Evolutionary conservation across 2,888 invertebrate genomes (phyloP), one percentile per base, ranked within the genome.

Genomic region (Crematogaster levior): DNA sequence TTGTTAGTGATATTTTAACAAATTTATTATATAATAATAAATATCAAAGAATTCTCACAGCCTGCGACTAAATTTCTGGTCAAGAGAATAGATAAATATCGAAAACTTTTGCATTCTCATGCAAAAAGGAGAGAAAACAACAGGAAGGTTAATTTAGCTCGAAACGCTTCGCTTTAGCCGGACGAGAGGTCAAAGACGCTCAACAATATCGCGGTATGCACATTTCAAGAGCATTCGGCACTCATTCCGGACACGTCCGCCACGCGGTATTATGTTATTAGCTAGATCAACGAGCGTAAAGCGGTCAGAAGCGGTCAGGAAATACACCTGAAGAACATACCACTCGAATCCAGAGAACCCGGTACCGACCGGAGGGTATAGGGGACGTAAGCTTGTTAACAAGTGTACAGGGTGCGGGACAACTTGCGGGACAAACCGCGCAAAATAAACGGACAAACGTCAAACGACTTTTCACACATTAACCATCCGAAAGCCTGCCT

Each of bases 221-320:
- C 86, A 91, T 91, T 92, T 85, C 88, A 75, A 75, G 77, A 85
- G 86, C 83, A 86, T 83, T 82, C 80, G 85, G 81, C 88, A 75
- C 86, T 81, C 83, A 87, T 84, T 84, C 83, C 77, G 88, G 84
- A 88, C 90, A 90, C 87, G 90, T 90, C 84, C 87, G 87, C 86
- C 82, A 53, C 88, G 86, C 43, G 43, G 63, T 86, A 90, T 91
- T 92, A 92, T 90, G 88, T 89, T 89, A 91, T 92, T 92, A 91
- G 90, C 88, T 89, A 83, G 91, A 86, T 90, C 88, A 92, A 91
- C 89, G 88, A 89, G 90, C 88, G 88, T 90, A 90, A 91, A 91
- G 89, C 89, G 90, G 86, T 91, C 88, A 89, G 90, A 91, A 91
- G 88, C 86, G 82, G 81, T 61, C 80, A 60, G 81, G 80, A 80